Conservation (phyloP, 2,888 invertebrate species). For the Ischnura elegans region DNA sequence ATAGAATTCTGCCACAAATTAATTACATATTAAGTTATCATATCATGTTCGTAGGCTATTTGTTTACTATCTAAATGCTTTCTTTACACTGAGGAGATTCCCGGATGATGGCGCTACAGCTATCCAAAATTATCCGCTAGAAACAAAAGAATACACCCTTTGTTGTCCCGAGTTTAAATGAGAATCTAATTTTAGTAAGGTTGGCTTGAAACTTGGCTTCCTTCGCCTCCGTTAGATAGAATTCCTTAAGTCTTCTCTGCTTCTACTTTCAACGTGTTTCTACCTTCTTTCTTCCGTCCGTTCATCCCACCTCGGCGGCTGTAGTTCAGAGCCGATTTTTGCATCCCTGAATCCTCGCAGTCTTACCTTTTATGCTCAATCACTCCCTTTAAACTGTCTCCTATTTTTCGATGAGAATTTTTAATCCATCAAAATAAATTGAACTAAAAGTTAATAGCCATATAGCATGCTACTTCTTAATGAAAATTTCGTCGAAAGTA, state of each 20-base stretch:
- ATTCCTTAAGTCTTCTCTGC: background rate
- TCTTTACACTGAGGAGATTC: background rate
- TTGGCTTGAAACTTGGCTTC: background rate
- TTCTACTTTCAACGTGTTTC: background rate
- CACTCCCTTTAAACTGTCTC: too few relatives aligned
- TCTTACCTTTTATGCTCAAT: background rate
- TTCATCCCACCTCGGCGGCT: too few relatives aligned
- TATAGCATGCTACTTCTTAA: too few relatives aligned
- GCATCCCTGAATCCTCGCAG: background rate
- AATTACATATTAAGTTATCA: too few relatives aligned
- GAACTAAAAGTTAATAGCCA: too few relatives aligned
- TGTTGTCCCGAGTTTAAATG: background rate
- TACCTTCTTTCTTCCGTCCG: background rate
- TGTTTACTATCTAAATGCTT: background rate
- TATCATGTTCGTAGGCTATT: too few relatives aligned
- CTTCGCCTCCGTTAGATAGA: background rate
- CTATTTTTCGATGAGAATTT: too few relatives aligned
- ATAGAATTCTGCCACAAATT: too few relatives aligned
- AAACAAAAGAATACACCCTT: background rate
- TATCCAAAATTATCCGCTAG: background rate
- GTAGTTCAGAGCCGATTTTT: too few relatives aligned
- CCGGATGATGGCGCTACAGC: background rate
- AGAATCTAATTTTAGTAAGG: slow-evolving; percentile 12
- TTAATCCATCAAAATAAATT: too few relatives aligned
- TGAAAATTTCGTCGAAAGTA: too few relatives aligned